A percentile compares a stretch with the other conserved stretches of the same genome.
phyloP scores from a whole-genome alignment of 1,140 invertebrate species.

The Atta texana region DNA sequence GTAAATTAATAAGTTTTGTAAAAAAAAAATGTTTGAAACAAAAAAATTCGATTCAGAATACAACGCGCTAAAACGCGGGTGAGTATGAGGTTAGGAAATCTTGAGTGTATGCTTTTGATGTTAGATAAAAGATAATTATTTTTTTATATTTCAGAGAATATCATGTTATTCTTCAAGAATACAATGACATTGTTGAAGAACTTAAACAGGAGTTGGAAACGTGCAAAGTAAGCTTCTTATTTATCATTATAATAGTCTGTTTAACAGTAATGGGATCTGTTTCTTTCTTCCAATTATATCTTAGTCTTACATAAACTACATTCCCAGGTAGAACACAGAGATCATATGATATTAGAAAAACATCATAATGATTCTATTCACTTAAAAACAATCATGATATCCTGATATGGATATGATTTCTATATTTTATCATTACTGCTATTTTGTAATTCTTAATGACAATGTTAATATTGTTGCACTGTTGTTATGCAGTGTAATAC shows the following conservation, averaged over 20 bases:
- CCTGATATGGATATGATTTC: too few species aligned
- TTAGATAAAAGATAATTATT: neutral
- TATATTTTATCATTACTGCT: too few species aligned
- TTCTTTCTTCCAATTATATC: neutral
- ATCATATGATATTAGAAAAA: too few species aligned
- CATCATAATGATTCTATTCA: too few species aligned
- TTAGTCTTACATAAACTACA: neutral
- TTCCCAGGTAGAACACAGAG: too few species aligned
- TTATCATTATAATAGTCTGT: neutral
- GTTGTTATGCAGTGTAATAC: too few species aligned
- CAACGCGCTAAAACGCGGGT: conserved; percentile 63
- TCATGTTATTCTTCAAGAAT: conserved; percentile 75
- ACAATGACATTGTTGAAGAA: conserved; percentile 72
- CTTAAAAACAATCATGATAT: too few species aligned
- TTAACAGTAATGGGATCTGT: neutral
- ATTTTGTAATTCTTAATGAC: too few species aligned
- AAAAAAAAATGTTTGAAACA: conserved; percentile 29
- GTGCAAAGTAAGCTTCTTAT: conserved; percentile 80
- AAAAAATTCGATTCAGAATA: conserved; percentile 67
- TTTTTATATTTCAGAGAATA: conserved; percentile 54
- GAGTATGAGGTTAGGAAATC: conserved; percentile 73
- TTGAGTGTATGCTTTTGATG: neutral
- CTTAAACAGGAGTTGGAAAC: conserved; percentile 79
- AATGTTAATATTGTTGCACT: too few species aligned
- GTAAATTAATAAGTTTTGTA: neutral